Conservation (phyloP, 2,888 invertebrate species). For the Hyppa rectilinea region DNA sequence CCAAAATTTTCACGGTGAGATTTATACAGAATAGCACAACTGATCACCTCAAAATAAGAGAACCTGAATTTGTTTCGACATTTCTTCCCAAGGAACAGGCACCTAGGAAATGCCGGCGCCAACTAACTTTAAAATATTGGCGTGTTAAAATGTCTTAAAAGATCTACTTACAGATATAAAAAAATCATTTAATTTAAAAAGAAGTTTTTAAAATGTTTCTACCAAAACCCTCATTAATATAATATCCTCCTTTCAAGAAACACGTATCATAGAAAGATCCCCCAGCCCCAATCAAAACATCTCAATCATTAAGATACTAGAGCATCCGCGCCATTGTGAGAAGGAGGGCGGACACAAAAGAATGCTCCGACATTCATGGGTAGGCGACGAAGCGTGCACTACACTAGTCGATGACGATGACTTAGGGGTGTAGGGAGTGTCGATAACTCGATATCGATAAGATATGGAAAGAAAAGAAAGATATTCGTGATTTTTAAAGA, state of each 20-base stretch:
- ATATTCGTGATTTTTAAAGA: background rate
- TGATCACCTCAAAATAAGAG: background rate
- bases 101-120: no score
- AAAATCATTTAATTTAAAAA: no score
- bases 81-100: no score
- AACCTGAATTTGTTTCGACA: no score
- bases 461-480: background rate
- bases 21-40: no score
- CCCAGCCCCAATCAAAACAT: slow-evolving; percentile 62
- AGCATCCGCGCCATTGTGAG: slow-evolving; percentile 60
- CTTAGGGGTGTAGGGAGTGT: slow-evolving; percentile 68
- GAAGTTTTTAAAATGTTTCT: background rate
- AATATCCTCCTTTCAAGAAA: slow-evolving; percentile 30
- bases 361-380: slow-evolving; percentile 86
- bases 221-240: slow-evolving; percentile 16
- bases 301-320: slow-evolving; percentile 64
- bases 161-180: no score
- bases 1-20: no score
- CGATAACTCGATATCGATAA: slow-evolving; percentile 55
- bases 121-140: no score
- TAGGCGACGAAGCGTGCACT: slow-evolving; percentile 87
- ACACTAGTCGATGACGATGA: slow-evolving; percentile 89
- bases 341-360: slow-evolving; percentile 81
- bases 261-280: slow-evolving; percentile 26
- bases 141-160: no score